These are phyloP conservation scores for Pungitius pungitius DNA, from an alignment of 2,113 vertebrate genomes.

Conservation along the genomic window DNA sequence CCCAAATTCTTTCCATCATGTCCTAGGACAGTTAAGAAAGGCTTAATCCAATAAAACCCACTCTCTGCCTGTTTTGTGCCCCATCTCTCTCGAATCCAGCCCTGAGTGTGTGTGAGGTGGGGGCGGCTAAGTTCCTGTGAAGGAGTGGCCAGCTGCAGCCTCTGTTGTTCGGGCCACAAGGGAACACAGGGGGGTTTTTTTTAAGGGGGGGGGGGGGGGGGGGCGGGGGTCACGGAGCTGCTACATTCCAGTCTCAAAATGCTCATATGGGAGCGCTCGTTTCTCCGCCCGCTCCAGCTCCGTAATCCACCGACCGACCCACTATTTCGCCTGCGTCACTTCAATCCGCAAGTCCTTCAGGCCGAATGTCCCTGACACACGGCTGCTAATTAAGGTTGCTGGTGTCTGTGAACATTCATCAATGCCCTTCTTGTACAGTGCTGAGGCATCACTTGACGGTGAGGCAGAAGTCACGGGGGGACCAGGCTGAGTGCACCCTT, in stretches of 20 bases:
- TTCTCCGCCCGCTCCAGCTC: slow-evolving; percentile 40
- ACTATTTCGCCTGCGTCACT: slow-evolving; percentile 39
- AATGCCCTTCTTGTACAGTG: slow-evolving; percentile 41
- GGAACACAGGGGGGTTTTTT: slow-evolving; percentile 62
- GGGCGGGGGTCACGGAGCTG: slow-evolving; percentile 68
- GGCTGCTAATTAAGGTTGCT: slow-evolving; percentile 59
- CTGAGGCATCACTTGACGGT: slow-evolving; percentile 44
- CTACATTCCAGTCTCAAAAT: slow-evolving; percentile 67
- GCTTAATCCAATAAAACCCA: slow-evolving; percentile 74
- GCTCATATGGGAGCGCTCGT: slow-evolving; percentile 54
- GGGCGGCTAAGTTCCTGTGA: slow-evolving; percentile 31
- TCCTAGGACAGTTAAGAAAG: slow-evolving; percentile 70
- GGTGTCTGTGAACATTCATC: slow-evolving; percentile 39
- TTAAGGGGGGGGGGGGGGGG: no score
- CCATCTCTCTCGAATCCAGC: slow-evolving; percentile 39
- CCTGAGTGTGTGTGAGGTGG: slow-evolving; percentile 24
- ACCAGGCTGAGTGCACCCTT: slow-evolving; percentile 21
- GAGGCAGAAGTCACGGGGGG: slow-evolving; percentile 42
- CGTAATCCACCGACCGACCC: slow-evolving; percentile 36
- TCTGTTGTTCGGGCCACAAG: slow-evolving; percentile 63
- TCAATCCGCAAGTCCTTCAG: slow-evolving; percentile 23
- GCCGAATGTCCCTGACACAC: slow-evolving; percentile 42
- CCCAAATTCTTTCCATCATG: slow-evolving; percentile 67
- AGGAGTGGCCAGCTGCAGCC: slow-evolving; percentile 63
- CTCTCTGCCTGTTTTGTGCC: slow-evolving; percentile 56